phyloP scores from a whole-genome alignment of 2,113 vertebrate genomes.

The Phoxinus phoxinus region DNA sequence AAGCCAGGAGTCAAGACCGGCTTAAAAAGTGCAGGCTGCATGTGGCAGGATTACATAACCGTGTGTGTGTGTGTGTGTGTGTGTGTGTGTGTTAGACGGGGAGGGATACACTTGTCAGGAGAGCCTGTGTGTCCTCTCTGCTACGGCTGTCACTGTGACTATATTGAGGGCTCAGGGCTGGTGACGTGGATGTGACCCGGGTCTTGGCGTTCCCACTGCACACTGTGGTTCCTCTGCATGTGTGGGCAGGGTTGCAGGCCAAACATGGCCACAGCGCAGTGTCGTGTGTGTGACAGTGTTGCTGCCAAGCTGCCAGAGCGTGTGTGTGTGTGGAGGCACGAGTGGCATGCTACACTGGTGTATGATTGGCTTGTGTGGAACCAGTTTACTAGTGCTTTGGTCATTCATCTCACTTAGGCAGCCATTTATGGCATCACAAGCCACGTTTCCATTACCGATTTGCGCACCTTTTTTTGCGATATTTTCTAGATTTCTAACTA shows the following conservation, averaged over 20 bases:
- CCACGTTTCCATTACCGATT: no score
- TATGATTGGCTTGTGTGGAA: slow-evolving; percentile 71
- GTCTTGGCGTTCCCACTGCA: slow-evolving; percentile 35
- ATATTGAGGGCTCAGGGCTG: slow-evolving; percentile 38
- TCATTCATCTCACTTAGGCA: slow-evolving; percentile 69
- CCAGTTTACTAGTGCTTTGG: slow-evolving; percentile 74
- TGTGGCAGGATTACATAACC: slow-evolving; percentile 44
- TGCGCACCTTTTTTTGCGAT: no score
- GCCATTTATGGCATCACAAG: background rate
- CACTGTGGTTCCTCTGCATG: slow-evolving; percentile 46
- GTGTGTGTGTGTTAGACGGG: slow-evolving; percentile 28
- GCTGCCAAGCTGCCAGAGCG: slow-evolving; percentile 38
- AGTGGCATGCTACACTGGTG: slow-evolving; percentile 69
- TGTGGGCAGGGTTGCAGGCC: slow-evolving; percentile 51
- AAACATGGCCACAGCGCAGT: slow-evolving; percentile 32
- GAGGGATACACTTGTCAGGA: slow-evolving; percentile 34
- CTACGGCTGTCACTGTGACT: slow-evolving; percentile 36
- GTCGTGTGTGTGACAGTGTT: background rate
- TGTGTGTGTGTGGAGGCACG: background rate
- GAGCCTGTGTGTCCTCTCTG: slow-evolving; percentile 45
- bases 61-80: slow-evolving; percentile 1
- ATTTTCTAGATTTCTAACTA: no score
- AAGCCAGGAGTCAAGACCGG: slow-evolving; percentile 39
- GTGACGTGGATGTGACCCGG: slow-evolving; percentile 42
- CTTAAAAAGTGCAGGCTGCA: slow-evolving; percentile 45